A percentile compares a stretch with the other conserved stretches of the same genome.
These are phyloP conservation scores for Carcinoscorpius rotundicauda DNA, from an alignment of 1,140 invertebrate genomes.

Conservation along the genomic window DNA sequence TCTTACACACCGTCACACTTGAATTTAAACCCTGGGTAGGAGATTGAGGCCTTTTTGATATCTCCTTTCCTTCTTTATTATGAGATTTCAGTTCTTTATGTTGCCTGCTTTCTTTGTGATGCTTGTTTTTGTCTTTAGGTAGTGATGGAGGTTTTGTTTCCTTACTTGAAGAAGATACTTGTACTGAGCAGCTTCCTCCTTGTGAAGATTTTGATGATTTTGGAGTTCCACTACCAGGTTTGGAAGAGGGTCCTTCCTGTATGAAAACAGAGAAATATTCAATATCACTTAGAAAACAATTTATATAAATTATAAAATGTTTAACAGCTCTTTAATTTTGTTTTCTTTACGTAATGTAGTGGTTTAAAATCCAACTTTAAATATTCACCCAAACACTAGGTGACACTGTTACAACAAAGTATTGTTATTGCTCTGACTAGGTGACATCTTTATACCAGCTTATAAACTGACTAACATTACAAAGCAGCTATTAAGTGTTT, in stretches of 20 bases:
- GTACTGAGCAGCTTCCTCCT: no score
- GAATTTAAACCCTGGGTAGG: no score
- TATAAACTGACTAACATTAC: no score
- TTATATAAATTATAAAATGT: background rate
- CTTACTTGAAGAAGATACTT: constrained; percentile 13
- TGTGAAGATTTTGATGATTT: constrained; percentile 36
- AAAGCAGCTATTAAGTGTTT: no score
- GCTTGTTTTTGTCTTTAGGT: constrained; percentile 12
- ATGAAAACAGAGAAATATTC: constrained; percentile 5
- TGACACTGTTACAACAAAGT: no score
- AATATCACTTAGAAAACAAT: background rate
- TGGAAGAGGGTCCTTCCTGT: background rate
- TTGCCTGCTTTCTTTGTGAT: constrained; percentile 18
- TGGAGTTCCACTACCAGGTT: constrained; percentile 25
- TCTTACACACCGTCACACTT: constrained; percentile 27
- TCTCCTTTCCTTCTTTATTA: constrained; percentile 35
- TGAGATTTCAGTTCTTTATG: constrained; percentile 31
- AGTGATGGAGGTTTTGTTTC: constrained; percentile 23
- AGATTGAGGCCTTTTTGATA: no score
- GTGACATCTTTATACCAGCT: no score
- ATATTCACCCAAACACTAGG: no score
- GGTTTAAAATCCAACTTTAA: no score
- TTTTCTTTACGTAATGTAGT: no score
- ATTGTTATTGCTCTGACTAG: no score
- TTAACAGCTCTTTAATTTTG: no score